Conservation (phyloP, 2,113 vertebrate genomes). For the Lucifuga dentata region DNA sequence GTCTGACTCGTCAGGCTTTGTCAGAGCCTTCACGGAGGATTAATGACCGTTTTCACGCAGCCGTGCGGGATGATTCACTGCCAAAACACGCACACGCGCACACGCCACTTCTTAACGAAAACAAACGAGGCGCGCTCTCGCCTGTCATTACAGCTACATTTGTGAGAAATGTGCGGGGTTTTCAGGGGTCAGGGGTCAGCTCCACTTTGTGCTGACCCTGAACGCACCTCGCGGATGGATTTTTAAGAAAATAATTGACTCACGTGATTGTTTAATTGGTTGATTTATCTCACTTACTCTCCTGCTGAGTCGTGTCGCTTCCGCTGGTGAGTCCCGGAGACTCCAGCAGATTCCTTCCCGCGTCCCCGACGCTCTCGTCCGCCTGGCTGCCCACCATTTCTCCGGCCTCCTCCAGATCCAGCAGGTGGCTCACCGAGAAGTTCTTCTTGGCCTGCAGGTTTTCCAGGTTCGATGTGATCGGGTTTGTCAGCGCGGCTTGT, state of each 20-base stretch:
- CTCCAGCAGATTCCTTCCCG: slow-evolving; percentile 93
- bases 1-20: no score
- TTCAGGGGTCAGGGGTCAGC: not conserved
- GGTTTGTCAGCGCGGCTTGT: slow-evolving; percentile 88
- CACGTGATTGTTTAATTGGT: not conserved
- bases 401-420: slow-evolving; percentile 97
- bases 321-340: slow-evolving; percentile 97
- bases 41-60: slow-evolving; percentile 52
- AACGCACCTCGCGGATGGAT: no score
- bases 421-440: slow-evolving; percentile 99
- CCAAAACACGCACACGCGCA: slow-evolving; percentile 49
- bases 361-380: slow-evolving; percentile 91
- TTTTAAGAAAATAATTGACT: no score
- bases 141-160: slow-evolving; percentile 5
- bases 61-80: slow-evolving; percentile 60
- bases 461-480: slow-evolving; percentile 90
- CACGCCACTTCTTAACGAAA: slow-evolving; percentile 35
- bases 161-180: not conserved
- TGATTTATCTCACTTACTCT: slow-evolving; percentile 89
- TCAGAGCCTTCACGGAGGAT: slow-evolving; percentile 70
- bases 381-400: slow-evolving; percentile 92
- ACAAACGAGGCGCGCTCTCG: slow-evolving; percentile 32
- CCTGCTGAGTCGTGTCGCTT: slow-evolving; percentile 97
- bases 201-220: no score
- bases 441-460: slow-evolving; percentile 97